A percentile compares a stretch with the other conserved stretches of the same genome.
phyloP scores from a whole-genome alignment of 2,113 vertebrate genomes.

The rabbit (Oryctolagus cuniculus) region DNA sequence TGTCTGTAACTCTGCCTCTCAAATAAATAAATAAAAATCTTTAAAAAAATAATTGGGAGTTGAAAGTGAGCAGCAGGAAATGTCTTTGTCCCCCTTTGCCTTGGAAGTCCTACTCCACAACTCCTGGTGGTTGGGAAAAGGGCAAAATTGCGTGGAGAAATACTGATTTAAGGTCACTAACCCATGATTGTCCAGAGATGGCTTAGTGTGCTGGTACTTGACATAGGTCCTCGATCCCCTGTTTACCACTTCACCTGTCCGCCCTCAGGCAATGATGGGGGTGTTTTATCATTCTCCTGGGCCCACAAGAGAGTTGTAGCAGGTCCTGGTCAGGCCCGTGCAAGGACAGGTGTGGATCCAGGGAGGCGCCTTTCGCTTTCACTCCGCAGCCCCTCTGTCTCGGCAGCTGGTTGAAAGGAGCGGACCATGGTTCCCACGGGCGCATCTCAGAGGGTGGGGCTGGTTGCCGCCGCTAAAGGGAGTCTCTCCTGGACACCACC shows the following conservation, averaged over 20 bases:
- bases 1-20: no score
- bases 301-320: neutral
- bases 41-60: neutral
- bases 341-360: neutral
- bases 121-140: neutral
- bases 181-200: neutral
- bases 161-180: neutral
- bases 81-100: neutral
- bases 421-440: no score
- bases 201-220: neutral
- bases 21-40: no score
- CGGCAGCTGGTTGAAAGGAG: neutral
- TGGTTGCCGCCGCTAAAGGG: neutral
- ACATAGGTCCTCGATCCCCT: neutral
- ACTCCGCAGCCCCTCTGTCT: neutral
- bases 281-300: neutral
- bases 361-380: neutral
- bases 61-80: neutral
- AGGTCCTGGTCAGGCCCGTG: neutral
- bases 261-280: neutral
- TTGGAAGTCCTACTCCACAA: neutral
- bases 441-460: neutral
- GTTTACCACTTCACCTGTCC: neutral
- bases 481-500: neutral
- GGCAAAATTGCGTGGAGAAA: rapidly evolving